Base-by-base conservation (phyloP, 2,888 invertebrate species). In the Frankliniella intonsa region DNA sequence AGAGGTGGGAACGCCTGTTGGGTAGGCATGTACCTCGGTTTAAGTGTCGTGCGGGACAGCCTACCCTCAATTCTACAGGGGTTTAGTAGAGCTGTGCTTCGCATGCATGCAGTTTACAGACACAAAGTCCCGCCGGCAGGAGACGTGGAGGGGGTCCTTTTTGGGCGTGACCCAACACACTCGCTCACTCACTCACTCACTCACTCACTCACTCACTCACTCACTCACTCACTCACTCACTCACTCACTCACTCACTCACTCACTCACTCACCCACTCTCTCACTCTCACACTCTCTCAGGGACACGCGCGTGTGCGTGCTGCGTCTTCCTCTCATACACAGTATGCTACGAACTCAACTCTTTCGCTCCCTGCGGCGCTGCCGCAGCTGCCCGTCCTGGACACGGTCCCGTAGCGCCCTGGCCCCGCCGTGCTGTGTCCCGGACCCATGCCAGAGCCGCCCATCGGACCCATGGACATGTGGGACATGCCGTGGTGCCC, bases 331-430 rank as follows among this genome's bases (percentile, higher is more conserved):
- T 38, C 38, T 38, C 38, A 38, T 5, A 38, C 38, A 5, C 55
- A 19, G 12, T 14, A 19, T 12, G 12, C 69, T 76, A 76, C 69
- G 25, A 22, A 69, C 69, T 76, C 69, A 76, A 76, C 69, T 76
- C 69, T 76, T 76, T 76, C 69, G 69, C 69, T 76, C 22, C 22
- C 69, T 25, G 69, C 69, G 8, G 69, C 69, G 69, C 69, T 76
- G 22, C 69, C 69, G 22, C 22, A 76, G 69, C 69, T 76, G 69
- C 69, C 69, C 69, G 69, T 76, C 69, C 69, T 76, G 69, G 69
- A 76, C 22, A 76, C 69, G 3, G 69, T 76, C 25, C 69, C 69
- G 69, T 76, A 76, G 69, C 69, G 69, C 25, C 69, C 69, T 25
- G 25, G 22, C 69, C 69, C 69, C 69, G 22, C 69, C 25, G 25